Base-by-base conservation (phyloP, 2,797 vertebrate genomes). In the Gallinago solitaria region DNA sequence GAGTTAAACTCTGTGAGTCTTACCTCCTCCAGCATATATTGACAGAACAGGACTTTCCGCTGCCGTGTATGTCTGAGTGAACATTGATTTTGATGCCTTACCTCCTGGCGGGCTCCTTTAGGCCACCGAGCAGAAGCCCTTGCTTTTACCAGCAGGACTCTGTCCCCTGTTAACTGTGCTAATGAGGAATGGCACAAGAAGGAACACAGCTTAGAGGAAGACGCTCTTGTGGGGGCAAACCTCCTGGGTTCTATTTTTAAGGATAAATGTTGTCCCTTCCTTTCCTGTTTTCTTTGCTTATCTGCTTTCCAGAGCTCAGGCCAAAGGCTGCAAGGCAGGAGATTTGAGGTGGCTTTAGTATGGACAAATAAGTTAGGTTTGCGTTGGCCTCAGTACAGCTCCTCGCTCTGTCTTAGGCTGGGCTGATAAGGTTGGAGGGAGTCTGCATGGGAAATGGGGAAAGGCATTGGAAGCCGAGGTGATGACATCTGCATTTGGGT, bases 141-240 rank as follows among this genome's bases (percentile, higher is more conserved):
- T 75, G 69, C 79, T 95, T 89, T 86, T 85, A 87, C 12, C 96
- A 96, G 96, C 97, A 96, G 91, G 95, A 87, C 56, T 79, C 73
- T 85, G 41, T 93, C 71, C 80, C 63, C 54, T 56, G 32, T 68
- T 94, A 70, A 68, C 45, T 76, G 65, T 79, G 61, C 73, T 96
- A 97, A 97, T 96, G 92, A 97, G 71, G 50, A 94, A 74, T 67
- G 91, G 70, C 81, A 96, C 76, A 79, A 80, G 75, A 61, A 86
- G 75, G 32, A 92, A 77, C 77, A 96, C 74, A 91, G 28, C 48
- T 88, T 33, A 69, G 77, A 87, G 63, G 28, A 88, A 63, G 70
- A 83, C 2, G 7, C 25, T 86, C 65, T 43, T 59, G 57, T 5
- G 11, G 39, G n/a, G 35, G 39, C 6, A 80, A 89, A 76, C 20